Evolutionary conservation across 2,797 vertebrate species (phyloP).

Genomic region (Sebastes nivosus): DNA sequence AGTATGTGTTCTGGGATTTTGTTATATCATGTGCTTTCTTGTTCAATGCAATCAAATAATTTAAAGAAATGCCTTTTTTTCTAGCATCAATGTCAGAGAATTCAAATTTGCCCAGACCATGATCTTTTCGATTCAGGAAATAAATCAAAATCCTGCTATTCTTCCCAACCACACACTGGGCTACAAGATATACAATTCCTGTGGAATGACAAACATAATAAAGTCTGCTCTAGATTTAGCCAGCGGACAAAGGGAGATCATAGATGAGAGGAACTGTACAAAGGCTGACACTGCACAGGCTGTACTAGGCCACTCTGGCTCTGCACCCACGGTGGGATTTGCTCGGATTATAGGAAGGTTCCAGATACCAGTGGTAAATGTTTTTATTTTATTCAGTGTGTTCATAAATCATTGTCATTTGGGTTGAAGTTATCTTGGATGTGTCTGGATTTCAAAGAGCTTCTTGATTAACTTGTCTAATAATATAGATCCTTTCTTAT

Average conservation of each 20-base stretch:
- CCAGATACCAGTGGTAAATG: constrained; percentile 73
- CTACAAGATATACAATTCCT: constrained; percentile 75
- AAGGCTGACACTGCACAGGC: constrained; percentile 55
- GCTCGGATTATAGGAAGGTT: constrained; percentile 71
- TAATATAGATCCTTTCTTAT: neutral
- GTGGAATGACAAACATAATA: constrained; percentile 72
- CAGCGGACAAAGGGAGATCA: constrained; percentile 43
- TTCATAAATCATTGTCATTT: neutral
- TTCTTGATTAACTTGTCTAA: neutral
- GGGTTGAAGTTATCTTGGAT: neutral
- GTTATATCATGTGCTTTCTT: neutral
- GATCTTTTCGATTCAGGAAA: constrained; percentile 76
- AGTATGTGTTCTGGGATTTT: constrained; percentile 52
- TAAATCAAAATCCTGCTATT: constrained; percentile 65
- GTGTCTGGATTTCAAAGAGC: too few relatives aligned
- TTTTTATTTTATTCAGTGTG: neutral
- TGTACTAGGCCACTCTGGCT: constrained; percentile 75
- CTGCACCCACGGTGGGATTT: constrained; percentile 72
- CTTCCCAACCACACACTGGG: constrained; percentile 66
- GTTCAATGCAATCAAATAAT: neutral
- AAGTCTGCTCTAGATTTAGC: constrained; percentile 65
- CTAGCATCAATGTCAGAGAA: constrained; percentile 73
- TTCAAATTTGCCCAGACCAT: constrained; percentile 75
- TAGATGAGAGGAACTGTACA: constrained; percentile 49
- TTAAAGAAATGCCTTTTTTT: neutral